phyloP scores from a whole-genome alignment of 2,797 vertebrate genomes.

The Dryobates pubescens region DNA sequence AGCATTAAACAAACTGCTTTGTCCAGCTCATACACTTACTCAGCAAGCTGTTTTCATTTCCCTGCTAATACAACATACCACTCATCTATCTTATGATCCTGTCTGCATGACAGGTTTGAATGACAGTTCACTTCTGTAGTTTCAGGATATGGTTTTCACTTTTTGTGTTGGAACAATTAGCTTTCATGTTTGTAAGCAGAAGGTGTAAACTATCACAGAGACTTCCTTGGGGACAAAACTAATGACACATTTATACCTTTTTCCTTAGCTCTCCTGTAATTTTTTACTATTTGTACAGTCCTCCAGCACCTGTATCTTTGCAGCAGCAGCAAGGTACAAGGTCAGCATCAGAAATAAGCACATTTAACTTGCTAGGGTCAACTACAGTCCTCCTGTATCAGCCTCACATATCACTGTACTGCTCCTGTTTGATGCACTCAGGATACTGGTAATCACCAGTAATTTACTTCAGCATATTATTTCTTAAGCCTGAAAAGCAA shows the following conservation, averaged over 20 bases:
- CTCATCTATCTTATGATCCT: neutral
- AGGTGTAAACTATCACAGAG: neutral
- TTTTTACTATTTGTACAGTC: neutral
- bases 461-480: neutral
- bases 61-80: neutral
- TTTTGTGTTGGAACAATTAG: neutral
- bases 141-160: neutral
- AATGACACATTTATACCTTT: neutral
- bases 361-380: neutral
- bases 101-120: rapidly evolving
- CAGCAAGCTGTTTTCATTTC: neutral
- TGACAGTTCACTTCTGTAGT: neutral
- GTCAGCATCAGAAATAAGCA: neutral
- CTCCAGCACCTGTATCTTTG: neutral
- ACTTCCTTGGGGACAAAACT: neutral
- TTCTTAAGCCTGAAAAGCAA: neutral
- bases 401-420: rapidly evolving
- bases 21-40: neutral
- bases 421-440: rapidly evolving
- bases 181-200: neutral
- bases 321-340: neutral
- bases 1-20: neutral
- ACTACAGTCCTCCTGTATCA: neutral
- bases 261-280: neutral
- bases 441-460: neutral